Evolutionary conservation across 2,113 vertebrate species (phyloP), one percentile per base, ranked within the genome.

Genomic region (Ardeotis arabs): DNA sequence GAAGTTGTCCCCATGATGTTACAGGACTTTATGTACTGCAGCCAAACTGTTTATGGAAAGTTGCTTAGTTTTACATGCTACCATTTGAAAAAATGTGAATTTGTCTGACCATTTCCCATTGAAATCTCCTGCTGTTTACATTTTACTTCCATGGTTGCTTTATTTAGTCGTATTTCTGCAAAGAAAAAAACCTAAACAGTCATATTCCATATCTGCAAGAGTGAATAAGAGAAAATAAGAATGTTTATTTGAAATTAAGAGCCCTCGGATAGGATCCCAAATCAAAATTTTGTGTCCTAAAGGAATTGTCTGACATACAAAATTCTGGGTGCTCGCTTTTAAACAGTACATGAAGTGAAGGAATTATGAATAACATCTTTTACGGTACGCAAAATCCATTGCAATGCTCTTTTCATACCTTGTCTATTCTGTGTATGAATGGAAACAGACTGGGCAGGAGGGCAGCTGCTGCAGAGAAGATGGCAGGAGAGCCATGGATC

Each of bases 371-470:
- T 75, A 52, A 10, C 35, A 4, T 53, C 29, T 80, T 83, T 92
- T 68, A 62, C 28, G 59, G 45, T 41, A 37, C 50, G 41, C 84
- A 92, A 96, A 96, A 95, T 94, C 96, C 74, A 92, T 87, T 95
- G 92, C 84, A 94, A 95, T 96, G 94, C 58, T 89, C 45, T 89
- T 90, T 91, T 85, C 58, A 44, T 91, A 73, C 58, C 58, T 91
- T 64, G 22, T 69, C 45, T 93, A 5, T 89, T 90, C 58, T 58
- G 8, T 69, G 29, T 69, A 9, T 73, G 69, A 76, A 45, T 33
- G 89, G 76, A 87, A 95, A 44, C 33, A 87, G 80, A 41, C 31
- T 87, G 74, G 58, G 59, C 66, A 76, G 50, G 62, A 91, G 77
- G 58, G 50, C 76, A 82, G 29, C 37, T 84, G 76, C 80, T 68